Conservation (phyloP, 2,113 vertebrate species). For the Climacteris rufus region DNA sequence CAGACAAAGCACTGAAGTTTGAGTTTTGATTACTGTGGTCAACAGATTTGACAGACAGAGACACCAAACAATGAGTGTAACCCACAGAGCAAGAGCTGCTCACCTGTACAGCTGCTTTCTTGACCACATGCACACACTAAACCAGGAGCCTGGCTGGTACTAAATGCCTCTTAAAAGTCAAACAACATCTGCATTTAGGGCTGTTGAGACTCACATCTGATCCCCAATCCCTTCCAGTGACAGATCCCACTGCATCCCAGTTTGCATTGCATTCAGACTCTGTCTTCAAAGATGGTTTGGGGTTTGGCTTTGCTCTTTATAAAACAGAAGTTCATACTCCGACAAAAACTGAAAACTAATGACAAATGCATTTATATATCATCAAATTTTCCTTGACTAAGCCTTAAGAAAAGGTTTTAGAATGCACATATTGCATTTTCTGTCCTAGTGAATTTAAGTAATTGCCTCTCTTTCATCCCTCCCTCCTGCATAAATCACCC, state of each 20-base stretch:
- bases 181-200: neutral
- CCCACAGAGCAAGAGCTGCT: neutral
- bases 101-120: neutral
- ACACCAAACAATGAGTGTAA: neutral
- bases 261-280: neutral
- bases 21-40: neutral
- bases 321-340: neutral
- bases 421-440: neutral
- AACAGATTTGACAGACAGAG: neutral
- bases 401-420: neutral
- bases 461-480: neutral
- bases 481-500: neutral
- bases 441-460: neutral
- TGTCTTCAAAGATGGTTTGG: fast-evolving
- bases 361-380: neutral
- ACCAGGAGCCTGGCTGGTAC: neutral
- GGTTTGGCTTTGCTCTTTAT: neutral
- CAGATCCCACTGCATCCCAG: neutral
- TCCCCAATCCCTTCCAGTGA: neutral
- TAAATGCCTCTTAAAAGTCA: neutral
- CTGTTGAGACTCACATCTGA: neutral
- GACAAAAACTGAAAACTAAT: neutral
- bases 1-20: neutral
- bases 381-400: neutral
- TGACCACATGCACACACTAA: neutral